These are phyloP conservation scores for Laspeyria flexula DNA, from an alignment of 2,888 invertebrate genomes.

Conservation along the genomic window DNA sequence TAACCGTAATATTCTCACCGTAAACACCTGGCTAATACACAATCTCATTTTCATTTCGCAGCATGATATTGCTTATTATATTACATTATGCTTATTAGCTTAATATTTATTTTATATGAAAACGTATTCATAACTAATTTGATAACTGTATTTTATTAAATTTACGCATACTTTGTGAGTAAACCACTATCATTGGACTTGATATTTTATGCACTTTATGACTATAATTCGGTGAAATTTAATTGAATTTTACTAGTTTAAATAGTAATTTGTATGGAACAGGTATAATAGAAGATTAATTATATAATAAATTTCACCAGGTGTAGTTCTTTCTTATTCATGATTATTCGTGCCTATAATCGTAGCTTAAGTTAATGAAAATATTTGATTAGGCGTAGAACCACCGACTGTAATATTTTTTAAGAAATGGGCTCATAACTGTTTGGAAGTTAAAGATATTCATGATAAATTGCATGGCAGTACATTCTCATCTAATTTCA, in stretches of 20 bases:
- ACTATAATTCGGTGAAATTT: not conserved
- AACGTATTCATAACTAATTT: not conserved
- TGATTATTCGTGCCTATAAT: not conserved
- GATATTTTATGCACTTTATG: not conserved
- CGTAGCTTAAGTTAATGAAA: not conserved
- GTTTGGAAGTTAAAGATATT: no score
- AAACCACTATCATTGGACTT: not conserved
- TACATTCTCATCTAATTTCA: no score
- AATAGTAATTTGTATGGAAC: not conserved
- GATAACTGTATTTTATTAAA: constrained; percentile 1
- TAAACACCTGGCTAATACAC: not conserved
- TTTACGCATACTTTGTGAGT: not conserved
- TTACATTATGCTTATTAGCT: constrained; percentile 1
- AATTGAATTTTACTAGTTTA: not conserved
- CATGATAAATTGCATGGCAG: no score
- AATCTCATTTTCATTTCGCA: constrained; percentile 3
- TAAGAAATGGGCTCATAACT: no score
- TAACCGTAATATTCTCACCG: not conserved
- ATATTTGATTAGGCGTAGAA: no score
- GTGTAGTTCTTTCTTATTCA: not conserved
- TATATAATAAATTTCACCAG: not conserved
- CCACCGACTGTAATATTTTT: no score
- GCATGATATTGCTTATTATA: constrained; percentile 6
- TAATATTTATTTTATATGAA: constrained; percentile 4
- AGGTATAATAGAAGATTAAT: not conserved